Evolutionary conservation across 2,888 invertebrate species (phyloP), one percentile per base, ranked within the genome.

Genomic region (Anorthoa munda): DNA sequence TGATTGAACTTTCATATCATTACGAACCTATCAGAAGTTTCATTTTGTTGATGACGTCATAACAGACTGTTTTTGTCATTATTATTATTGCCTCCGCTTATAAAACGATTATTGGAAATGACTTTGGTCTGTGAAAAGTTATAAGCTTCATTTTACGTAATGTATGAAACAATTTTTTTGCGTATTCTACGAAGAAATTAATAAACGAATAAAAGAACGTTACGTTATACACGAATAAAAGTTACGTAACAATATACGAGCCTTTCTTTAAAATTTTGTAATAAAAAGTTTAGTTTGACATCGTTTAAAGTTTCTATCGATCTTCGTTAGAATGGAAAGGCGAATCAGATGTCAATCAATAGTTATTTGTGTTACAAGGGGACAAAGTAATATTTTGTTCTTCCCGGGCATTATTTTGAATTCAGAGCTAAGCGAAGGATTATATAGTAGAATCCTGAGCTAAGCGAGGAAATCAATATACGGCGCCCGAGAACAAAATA

Each of bases 1-100:
- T 82, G 82, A 83, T 85, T 81, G 78, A 81, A 75, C 80, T 70
- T 77, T 56, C 72, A 80, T 70, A 66, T 76, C 75, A 81, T 75
- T 48, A 48, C 51, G 12, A 21, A 51, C 13, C 26, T 45, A 26
- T 48, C 48, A 69, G 39, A 53, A 66, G 74, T 66, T 61, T 48
- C 9, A 66, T 70, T 70, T 63, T 75, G 69, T 0, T 2, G 23
- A 70, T 63, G 39, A 74, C 12, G 31, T 26, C 58, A 45, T 59
- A 46, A 13, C 21, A 53, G 11, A 11, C 39, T 18, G 53, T 31
- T 58, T 26, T 55, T 17, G 31, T 58, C 21, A 18, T 51, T 53
- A 51, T 59, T 60, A 53, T 21, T 17, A 45, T 48, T 65, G 46
- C n/a, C 4, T 53, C 0, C 15, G 46, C 31, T 66, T 58, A 31